Evolutionary conservation across 2,113 vertebrate species (phyloP).

Genomic region (Nibea albiflora): DNA sequence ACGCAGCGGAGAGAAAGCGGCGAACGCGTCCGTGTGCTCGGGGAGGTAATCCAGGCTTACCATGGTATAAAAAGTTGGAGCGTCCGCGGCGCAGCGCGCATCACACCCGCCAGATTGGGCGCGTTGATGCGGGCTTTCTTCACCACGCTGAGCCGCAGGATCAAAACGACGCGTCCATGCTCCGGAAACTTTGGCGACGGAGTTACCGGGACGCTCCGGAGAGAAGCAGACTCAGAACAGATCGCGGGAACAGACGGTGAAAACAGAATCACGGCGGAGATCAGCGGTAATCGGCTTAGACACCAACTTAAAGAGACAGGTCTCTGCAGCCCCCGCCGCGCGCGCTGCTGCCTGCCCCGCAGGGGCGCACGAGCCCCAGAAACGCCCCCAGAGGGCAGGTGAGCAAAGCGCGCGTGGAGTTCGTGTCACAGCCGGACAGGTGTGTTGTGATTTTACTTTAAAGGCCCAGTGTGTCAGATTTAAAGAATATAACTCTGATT

Average conservation of each 20-base stretch:
- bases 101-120: neutral
- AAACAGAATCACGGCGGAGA: conserved; percentile 86
- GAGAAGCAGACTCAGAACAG: conserved; percentile 53
- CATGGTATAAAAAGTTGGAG: conserved; percentile 68
- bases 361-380: conserved; percentile 15
- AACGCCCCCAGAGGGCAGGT: conserved; percentile 10
- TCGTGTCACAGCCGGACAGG: neutral
- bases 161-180: conserved; percentile 4
- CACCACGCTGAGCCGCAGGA: neutral
- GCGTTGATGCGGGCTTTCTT: neutral
- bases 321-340: conserved; percentile 35
- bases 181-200: conserved; percentile 33
- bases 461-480: too few species aligned
- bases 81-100: conserved; percentile 35
- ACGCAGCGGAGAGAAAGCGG: conserved; percentile 21
- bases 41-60: conserved; percentile 66
- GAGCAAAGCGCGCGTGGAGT: conserved; percentile 17
- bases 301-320: conserved; percentile 88
- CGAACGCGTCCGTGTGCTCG: conserved; percentile 8
- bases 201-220: neutral
- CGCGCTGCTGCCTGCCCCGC: neutral
- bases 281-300: conserved; percentile 91
- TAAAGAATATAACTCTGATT: too few species aligned
- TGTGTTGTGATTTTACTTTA: neutral
- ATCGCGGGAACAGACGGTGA: conserved; percentile 82